Conservation (phyloP, 2,797 vertebrate genomes). For the Molothrus ater region DNA sequence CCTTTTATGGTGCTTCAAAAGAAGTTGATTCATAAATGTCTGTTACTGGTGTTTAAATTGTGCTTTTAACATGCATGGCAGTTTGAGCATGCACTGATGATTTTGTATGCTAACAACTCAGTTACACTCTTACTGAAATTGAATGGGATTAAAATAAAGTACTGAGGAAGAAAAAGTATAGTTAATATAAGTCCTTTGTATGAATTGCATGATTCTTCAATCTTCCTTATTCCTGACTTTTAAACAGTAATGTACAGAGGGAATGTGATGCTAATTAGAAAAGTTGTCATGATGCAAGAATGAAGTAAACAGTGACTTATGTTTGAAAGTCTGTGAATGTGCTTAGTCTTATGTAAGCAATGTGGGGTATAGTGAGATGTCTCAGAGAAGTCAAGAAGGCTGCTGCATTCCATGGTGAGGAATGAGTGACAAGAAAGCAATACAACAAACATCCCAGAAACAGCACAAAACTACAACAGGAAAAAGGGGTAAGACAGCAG, state of each 20-base stretch:
- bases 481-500: background rate
- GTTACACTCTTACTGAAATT: conserved; percentile 10
- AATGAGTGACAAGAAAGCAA: background rate
- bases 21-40: background rate
- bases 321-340: background rate
- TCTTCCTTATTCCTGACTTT: conserved; percentile 13
- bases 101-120: conserved; percentile 35
- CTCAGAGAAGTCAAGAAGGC: background rate
- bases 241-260: background rate
- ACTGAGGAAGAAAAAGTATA: conserved; percentile 33
- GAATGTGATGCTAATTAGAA: background rate
- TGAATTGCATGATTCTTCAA: conserved; percentile 30
- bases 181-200: conserved; percentile 32
- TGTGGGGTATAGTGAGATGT: background rate
- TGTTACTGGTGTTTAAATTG: conserved; percentile 29
- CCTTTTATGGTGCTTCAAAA: background rate
- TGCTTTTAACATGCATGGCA: conserved; percentile 35
- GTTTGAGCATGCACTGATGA: conserved; percentile 39
- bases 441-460: background rate
- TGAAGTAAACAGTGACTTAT: background rate
- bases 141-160: conserved; percentile 43
- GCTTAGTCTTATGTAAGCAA: background rate
- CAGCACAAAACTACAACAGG: background rate
- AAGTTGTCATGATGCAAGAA: background rate
- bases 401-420: background rate